Conservation (phyloP, 2,797 vertebrate species). For the Alectoris magna region DNA sequence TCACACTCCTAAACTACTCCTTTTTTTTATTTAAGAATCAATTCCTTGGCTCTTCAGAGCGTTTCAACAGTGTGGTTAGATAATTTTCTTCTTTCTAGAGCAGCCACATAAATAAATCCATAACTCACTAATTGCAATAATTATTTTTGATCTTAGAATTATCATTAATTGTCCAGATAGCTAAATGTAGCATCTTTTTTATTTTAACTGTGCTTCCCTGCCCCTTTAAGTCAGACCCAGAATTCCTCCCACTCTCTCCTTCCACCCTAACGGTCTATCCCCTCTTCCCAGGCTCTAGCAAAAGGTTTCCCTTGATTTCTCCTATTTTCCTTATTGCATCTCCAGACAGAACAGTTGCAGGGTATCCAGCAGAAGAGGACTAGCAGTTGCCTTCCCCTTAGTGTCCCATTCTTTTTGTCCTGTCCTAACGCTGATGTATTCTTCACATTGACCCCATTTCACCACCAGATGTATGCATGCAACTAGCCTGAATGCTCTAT, state of each 20-base stretch:
- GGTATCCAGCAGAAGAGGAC: neutral
- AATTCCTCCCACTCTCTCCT: neutral
- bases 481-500: neutral
- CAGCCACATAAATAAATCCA: slow-evolving; percentile 32
- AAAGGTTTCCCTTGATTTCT: neutral
- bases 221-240: neutral
- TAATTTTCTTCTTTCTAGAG: slow-evolving; percentile 54
- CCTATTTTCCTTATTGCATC: fast-evolving
- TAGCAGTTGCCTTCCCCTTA: neutral
- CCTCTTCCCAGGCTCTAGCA: neutral
- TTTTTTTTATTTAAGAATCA: neutral
- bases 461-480: neutral
- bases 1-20: neutral
- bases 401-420: neutral
- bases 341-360: fast-evolving
- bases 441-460: neutral
- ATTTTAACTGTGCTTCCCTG: neutral
- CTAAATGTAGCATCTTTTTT: neutral
- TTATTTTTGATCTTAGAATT: neutral
- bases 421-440: fast-evolving
- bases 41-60: slow-evolving; percentile 2
- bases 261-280: neutral
- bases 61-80: neutral
- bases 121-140: slow-evolving; percentile 31
- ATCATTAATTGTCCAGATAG: slow-evolving; percentile 11